Evolutionary conservation across 2,888 invertebrate genomes (phyloP).

Genomic region (Heteromurus nitidus): DNA sequence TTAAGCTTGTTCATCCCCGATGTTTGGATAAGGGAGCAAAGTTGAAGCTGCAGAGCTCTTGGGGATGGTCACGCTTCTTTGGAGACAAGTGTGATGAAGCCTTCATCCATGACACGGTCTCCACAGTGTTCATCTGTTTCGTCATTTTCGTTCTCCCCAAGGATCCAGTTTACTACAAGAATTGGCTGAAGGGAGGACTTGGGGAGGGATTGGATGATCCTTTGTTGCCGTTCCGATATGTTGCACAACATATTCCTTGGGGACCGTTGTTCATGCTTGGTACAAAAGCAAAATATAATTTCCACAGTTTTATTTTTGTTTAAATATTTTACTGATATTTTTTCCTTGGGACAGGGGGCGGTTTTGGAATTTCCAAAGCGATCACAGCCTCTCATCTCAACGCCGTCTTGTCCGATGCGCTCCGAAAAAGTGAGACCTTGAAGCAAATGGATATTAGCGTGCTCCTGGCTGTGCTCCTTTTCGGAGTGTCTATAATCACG

Average conservation of each 20-base stretch:
- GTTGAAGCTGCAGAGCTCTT: constrained; percentile 12
- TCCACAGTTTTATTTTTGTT: not conserved
- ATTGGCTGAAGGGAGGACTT: constrained; percentile 64
- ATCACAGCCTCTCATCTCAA: constrained; percentile 88
- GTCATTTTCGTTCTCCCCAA: constrained; percentile 68
- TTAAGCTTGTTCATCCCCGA: constrained; percentile 16
- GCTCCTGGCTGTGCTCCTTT: constrained; percentile 80
- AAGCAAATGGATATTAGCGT: constrained; percentile 74
- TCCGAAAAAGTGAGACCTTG: constrained; percentile 81
- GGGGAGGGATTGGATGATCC: constrained; percentile 69
- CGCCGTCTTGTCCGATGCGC: constrained; percentile 82
- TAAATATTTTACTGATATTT: not conserved
- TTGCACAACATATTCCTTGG: constrained; percentile 44
- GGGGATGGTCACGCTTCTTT: constrained; percentile 47
- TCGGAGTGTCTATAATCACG: constrained; percentile 87
- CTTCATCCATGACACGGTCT: constrained; percentile 64
- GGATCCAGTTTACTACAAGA: constrained; percentile 67
- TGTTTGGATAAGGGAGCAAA: not conserved
- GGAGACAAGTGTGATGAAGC: constrained; percentile 45
- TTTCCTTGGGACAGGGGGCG: constrained; percentile 80
- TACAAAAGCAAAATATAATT: constrained; percentile 20
- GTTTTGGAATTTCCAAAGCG: constrained; percentile 92
- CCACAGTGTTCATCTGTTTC: constrained; percentile 66
- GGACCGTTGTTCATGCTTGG: constrained; percentile 65
- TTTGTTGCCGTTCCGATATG: constrained; percentile 56